These are phyloP conservation scores for Gulo gulo DNA, from an alignment of 2,113 vertebrate species.

Conservation along the genomic window DNA sequence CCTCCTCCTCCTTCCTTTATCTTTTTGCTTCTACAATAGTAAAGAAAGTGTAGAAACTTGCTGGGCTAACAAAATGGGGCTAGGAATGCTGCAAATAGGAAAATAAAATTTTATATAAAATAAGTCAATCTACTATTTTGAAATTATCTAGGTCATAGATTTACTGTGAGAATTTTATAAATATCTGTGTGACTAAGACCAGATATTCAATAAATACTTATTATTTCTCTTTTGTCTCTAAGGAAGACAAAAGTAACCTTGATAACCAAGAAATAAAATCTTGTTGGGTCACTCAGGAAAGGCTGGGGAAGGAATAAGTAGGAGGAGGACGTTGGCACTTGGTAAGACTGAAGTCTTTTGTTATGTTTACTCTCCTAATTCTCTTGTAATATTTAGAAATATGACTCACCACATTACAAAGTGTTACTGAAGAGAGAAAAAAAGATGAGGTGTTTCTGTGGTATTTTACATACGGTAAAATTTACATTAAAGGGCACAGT, in stretches of 20 bases:
- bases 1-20: neutral
- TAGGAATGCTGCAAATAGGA: neutral
- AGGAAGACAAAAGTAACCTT: neutral
- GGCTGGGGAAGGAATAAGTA: neutral
- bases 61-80: neutral
- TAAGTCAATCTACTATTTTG: neutral
- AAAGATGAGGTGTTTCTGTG: neutral
- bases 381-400: slow-evolving; percentile 19
- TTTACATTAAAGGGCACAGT: neutral
- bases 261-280: neutral
- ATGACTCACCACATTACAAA: neutral
- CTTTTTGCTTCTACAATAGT: neutral
- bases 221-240: neutral
- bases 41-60: neutral
- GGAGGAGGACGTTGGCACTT: neutral
- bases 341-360: neutral
- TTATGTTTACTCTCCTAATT: neutral
- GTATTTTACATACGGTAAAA: neutral
- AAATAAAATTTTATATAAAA: neutral
- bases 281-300: neutral
- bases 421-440: neutral
- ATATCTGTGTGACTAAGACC: neutral
- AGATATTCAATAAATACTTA: neutral
- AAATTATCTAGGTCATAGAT: neutral
- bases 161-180: neutral